These are phyloP conservation scores for Panopea generosa DNA, from an alignment of 2,888 invertebrate genomes.

Conservation along the genomic window DNA sequence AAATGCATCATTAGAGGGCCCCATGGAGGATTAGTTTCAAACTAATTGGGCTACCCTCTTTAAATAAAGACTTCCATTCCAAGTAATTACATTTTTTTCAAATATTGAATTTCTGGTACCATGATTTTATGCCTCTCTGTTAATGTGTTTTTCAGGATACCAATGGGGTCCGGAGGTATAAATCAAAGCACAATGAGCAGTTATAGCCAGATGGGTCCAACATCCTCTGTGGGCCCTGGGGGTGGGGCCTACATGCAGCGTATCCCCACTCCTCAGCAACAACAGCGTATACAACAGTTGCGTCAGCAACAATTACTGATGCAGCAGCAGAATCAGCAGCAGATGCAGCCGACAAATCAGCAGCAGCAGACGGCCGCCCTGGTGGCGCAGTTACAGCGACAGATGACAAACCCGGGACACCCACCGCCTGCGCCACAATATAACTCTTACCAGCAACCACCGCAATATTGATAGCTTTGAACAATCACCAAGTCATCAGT, in stretches of 20 bases:
- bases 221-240: constrained; percentile 56
- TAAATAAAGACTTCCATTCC: no score
- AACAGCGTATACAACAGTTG: constrained; percentile 71
- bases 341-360: constrained; percentile 84
- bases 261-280: constrained; percentile 81
- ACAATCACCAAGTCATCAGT: no score
- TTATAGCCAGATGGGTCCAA: constrained; percentile 79
- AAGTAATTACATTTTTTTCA: no score
- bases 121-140: no score
- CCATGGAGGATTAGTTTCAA: no score
- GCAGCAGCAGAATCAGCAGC: constrained; percentile 66
- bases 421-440: constrained; percentile 17
- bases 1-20: no score
- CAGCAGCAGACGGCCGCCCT: constrained; percentile 83
- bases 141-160: constrained; percentile 31
- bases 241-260: constrained; percentile 63
- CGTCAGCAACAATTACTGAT: constrained; percentile 52
- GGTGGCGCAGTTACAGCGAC: constrained; percentile 76
- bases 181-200: constrained; percentile 61
- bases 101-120: no score
- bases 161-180: constrained; percentile 50
- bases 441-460: constrained; percentile 25
- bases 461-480: constrained; percentile 7
- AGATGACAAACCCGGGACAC: constrained; percentile 62
- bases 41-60: no score